A percentile compares a stretch with the other conserved stretches of the same genome.
phyloP scores from a whole-genome alignment of 1,140 invertebrate species.

The Apis dorsata region DNA sequence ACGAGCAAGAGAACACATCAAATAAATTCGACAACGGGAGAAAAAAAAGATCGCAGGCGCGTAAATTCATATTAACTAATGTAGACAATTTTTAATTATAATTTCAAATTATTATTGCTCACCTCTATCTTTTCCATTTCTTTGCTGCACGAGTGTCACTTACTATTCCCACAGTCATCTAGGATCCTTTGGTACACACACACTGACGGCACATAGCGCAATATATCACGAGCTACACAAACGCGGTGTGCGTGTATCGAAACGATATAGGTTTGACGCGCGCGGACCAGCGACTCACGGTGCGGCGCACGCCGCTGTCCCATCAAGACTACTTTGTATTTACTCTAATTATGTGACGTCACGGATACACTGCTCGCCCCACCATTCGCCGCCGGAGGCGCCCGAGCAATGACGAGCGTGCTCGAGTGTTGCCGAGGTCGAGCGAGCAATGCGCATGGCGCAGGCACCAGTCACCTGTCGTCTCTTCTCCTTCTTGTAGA shows the following conservation, averaged over 20 bases:
- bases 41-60: conserved; percentile 28
- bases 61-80: conserved; percentile 1
- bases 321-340: conserved; percentile 87
- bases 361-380: conserved; percentile 81
- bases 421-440: conserved; percentile 63
- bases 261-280: conserved; percentile 77
- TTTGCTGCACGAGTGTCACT: conserved; percentile 73
- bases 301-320: conserved; percentile 84
- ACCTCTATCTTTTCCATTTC: conserved; percentile 80
- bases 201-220: conserved; percentile 71
- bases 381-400: conserved; percentile 60
- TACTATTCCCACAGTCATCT: conserved; percentile 77
- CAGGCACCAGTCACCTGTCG: conserved; percentile 61
- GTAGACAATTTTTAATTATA: neutral
- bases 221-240: conserved; percentile 59
- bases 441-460: conserved; percentile 65
- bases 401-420: conserved; percentile 57
- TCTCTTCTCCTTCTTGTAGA: conserved; percentile 44
- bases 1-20: conserved; percentile 45
- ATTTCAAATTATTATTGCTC: conserved; percentile 42
- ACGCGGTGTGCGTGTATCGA: conserved; percentile 66
- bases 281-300: conserved; percentile 79
- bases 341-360: conserved; percentile 89
- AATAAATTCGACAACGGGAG: conserved; percentile 54
- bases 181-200: conserved; percentile 71